Base-by-base conservation (phyloP, 2,113 vertebrate genomes). In the Xyliphius kryptos region DNA sequence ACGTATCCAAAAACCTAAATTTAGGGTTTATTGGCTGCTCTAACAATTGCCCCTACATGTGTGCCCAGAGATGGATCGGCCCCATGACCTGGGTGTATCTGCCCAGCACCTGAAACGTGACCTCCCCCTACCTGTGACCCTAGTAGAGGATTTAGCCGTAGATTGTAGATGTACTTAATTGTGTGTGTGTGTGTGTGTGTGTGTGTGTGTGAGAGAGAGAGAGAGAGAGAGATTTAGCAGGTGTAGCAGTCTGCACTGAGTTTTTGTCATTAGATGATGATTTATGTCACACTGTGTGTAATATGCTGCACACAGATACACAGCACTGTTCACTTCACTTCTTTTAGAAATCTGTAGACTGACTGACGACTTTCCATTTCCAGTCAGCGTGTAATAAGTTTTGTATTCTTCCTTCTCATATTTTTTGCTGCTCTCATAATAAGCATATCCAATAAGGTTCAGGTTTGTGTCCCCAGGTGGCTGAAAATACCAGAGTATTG, bases 291-390 rank as follows among this genome's bases (percentile, higher is more conserved):
- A 72, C 60, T 59, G 65, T 67, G 70, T 13, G 1, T 63, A 37
- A 68, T 71, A 73, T 40, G 73, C 77, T 63, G 77, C 78, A 32
- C 80, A 82, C 71, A 63, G 79, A 59, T 80, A 82, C 38, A 69
- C 7, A 5, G 59, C 51, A 0, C 61, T 76, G 71, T 58, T 37
- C 11, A 20, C 2, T 0, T 1, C 0, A 2, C 1, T 54, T 44
- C 41, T 21, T 38, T 64, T 22, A 3, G 46, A 14, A 8, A 82
- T 47, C 1, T 78, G 74, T 7, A 85, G 75, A 65, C 22, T 11
- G 6, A 48, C 75, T 0, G 12, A 12, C 8, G 60, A 61, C 12
- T 15, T 2, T 20, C 74, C 83, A 20, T 82, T 21, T 59, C 83
- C 83, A 14, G 41, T 81, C 40, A 81, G 47, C 0, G 14, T 55